A percentile compares a stretch with the other conserved stretches of the same genome.
Evolutionary conservation across 2,113 vertebrate genomes (phyloP).

Genomic region (Chlorocebus sabaeus): DNA sequence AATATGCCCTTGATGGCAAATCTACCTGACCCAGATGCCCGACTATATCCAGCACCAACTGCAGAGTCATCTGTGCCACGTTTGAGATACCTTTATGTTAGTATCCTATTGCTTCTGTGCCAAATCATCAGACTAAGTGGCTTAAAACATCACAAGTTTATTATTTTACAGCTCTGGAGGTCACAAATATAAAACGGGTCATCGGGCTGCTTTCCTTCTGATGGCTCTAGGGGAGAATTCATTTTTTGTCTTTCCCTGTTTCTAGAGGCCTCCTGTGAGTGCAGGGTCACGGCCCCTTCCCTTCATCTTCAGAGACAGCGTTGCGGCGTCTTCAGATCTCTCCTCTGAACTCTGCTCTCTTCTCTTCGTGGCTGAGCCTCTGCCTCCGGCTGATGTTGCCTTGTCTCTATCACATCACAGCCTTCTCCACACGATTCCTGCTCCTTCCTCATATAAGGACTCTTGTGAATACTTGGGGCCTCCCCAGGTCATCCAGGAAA

Average conservation of each 20-base stretch:
- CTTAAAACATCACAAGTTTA: not conserved
- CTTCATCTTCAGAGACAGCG: not conserved
- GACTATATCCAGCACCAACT: not conserved
- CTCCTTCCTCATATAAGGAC: not conserved
- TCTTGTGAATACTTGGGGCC: not conserved
- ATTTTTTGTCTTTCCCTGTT: not conserved
- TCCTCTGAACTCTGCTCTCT: not conserved
- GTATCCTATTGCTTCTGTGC: not conserved
- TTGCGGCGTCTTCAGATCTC: accelerated
- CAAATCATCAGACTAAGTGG: not conserved
- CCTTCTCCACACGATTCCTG: not conserved
- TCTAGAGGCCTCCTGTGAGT: not conserved
- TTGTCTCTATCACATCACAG: not conserved
- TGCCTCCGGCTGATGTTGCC: not conserved
- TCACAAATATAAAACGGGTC: not conserved
- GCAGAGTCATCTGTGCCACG: not conserved
- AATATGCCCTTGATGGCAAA: not conserved
- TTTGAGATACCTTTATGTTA: not conserved
- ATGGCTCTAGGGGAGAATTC: not conserved
- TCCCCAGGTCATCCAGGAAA: not conserved
- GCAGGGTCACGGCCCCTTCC: not conserved
- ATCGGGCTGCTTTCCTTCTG: not conserved
- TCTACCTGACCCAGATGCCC: not conserved
- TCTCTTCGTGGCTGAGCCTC: not conserved
- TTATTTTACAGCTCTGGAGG: not conserved